Conservation (phyloP, 2,797 vertebrate genomes). For the Helicolenus hilgendorfi region DNA sequence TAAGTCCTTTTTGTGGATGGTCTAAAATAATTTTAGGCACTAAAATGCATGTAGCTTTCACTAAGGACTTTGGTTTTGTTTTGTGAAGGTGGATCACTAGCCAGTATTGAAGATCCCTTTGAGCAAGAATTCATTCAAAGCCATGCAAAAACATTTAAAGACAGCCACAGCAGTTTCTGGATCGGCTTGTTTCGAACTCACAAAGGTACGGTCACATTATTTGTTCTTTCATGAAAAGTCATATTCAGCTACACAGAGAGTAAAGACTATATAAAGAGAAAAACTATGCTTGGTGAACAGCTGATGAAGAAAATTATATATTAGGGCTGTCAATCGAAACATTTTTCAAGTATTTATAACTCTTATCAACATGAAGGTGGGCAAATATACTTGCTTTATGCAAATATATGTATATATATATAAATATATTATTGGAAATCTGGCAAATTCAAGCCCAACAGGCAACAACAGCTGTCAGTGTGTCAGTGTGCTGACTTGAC, state of each 20-base stretch:
- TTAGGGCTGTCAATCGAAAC: too few relatives aligned
- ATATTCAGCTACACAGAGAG: neutral
- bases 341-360: too few relatives aligned
- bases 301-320: neutral
- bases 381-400: too few relatives aligned
- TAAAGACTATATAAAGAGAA: neutral
- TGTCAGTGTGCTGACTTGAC: too few relatives aligned
- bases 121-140: slow-evolving; percentile 90
- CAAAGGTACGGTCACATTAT: slow-evolving; percentile 82
- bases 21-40: neutral
- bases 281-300: neutral
- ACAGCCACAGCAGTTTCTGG: slow-evolving; percentile 88
- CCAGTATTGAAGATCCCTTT: slow-evolving; percentile 88
- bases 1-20: slow-evolving; percentile 38
- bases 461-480: too few relatives aligned
- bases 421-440: too few relatives aligned
- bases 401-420: too few relatives aligned
- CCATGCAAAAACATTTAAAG: slow-evolving; percentile 74
- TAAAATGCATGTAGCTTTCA: neutral
- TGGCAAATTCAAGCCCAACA: too few relatives aligned
- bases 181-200: slow-evolving; percentile 91
- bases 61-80: slow-evolving; percentile 14
- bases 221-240: neutral
- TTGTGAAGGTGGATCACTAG: slow-evolving; percentile 86
- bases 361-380: too few relatives aligned